Percentiles rank a stretch among this genome's conserved stretches.
These are phyloP conservation scores for Habrosyne pyritoides DNA, from an alignment of 2,888 invertebrate species.

Conservation along the genomic window DNA sequence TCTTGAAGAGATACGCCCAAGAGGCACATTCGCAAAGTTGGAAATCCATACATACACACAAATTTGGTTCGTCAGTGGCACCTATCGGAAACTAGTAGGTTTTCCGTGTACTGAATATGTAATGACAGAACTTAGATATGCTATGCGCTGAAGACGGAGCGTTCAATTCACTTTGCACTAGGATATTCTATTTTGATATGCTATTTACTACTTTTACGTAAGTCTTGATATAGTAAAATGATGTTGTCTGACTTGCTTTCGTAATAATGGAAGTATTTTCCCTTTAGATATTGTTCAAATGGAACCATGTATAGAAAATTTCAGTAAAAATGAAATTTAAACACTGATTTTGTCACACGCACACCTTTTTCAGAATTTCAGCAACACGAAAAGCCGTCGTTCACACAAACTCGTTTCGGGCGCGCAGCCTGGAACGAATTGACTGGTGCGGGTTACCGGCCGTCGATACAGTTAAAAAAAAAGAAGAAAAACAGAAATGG, in stretches of 20 bases:
- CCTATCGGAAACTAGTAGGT: conserved; percentile 24
- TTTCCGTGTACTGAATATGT: conserved; percentile 18
- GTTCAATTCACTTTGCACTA: conserved; percentile 14
- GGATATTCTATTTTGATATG: not conserved
- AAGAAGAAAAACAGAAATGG: conserved; percentile 32
- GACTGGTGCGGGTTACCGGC: conserved; percentile 53
- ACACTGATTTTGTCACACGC: not conserved
- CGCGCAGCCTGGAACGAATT: conserved; percentile 61
- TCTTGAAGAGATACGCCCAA: not conserved
- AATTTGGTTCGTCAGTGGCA: conserved; percentile 35
- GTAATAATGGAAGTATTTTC: not conserved
- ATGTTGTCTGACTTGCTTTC: too few relatives aligned
- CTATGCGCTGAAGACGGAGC: conserved; percentile 2
- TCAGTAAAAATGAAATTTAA: not conserved
- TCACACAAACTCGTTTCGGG: conserved; percentile 49
- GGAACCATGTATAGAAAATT: not conserved
- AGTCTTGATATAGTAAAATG: not conserved
- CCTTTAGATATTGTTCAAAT: not conserved
- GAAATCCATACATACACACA: conserved; percentile 18
- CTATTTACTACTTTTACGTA: not conserved
- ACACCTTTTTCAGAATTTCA: not conserved
- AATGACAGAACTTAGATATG: conserved; percentile 19
- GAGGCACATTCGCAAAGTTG: conserved; percentile 6
- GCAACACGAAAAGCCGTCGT: conserved; percentile 27
- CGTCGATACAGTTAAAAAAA: conserved; percentile 36